Evolutionary conservation across 2,888 invertebrate genomes (phyloP).

Genomic region (Patella pellucida): DNA sequence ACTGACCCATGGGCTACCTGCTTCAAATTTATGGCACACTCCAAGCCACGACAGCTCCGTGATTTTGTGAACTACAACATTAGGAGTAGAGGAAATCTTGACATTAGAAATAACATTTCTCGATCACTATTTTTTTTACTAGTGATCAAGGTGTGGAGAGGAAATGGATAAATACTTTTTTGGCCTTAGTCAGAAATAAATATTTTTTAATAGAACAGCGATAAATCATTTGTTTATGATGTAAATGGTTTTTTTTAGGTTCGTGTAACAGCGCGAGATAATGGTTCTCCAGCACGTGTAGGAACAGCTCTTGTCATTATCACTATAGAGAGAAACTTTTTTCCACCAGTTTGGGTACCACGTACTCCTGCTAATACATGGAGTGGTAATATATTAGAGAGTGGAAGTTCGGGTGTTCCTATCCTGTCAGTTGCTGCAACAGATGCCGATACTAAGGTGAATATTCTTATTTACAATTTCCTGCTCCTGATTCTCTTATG

Average conservation of each 20-base stretch:
- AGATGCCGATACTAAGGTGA: slow-evolving; percentile 44
- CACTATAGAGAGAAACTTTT: slow-evolving; percentile 56
- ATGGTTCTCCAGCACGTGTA: slow-evolving; percentile 54
- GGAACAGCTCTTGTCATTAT: slow-evolving; percentile 55
- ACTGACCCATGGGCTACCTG: too few relatives aligned
- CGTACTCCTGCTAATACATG: slow-evolving; percentile 20
- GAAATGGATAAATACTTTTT: too few relatives aligned
- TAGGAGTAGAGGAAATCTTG: too few relatives aligned
- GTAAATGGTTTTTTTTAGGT: slow-evolving; percentile 40
- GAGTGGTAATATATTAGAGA: slow-evolving; percentile 38
- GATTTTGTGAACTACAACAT: too few relatives aligned
- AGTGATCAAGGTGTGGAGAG: too few relatives aligned
- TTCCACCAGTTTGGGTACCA: slow-evolving; percentile 40
- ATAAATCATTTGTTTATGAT: too few relatives aligned
- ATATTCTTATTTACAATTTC: not conserved
- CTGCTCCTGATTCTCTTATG: not conserved
- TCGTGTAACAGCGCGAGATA: slow-evolving; percentile 59
- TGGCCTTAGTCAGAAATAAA: too few relatives aligned
- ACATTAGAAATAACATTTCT: too few relatives aligned
- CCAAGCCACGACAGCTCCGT: too few relatives aligned
- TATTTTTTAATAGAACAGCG: too few relatives aligned
- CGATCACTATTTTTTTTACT: too few relatives aligned
- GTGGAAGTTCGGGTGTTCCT: slow-evolving; percentile 39
- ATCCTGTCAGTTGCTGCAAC: slow-evolving; percentile 42
- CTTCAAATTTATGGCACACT: too few relatives aligned